These are phyloP conservation scores for Nephrotoma appendiculata DNA, from an alignment of 2,888 invertebrate species.

Conservation along the genomic window DNA sequence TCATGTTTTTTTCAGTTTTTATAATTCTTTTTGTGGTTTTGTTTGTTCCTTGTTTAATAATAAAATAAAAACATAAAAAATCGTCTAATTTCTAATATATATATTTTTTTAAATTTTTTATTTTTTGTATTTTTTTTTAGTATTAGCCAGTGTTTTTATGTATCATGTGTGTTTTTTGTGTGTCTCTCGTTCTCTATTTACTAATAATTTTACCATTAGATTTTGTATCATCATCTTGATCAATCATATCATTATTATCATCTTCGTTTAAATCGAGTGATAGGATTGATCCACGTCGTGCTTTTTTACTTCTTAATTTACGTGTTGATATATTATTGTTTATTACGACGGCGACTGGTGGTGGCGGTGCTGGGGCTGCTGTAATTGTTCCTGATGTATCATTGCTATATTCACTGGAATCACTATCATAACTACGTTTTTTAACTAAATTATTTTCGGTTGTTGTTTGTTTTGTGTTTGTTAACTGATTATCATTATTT, in stretches of 20 bases:
- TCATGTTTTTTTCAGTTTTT: not conserved
- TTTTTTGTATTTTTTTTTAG: not conserved
- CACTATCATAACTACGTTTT: constrained; percentile 25
- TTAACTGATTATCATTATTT: constrained; percentile 4
- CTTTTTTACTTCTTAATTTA: constrained; percentile 11
- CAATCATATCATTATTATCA: constrained; percentile 17
- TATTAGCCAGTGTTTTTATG: not conserved
- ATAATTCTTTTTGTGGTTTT: not conserved
- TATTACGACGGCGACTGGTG: not conserved
- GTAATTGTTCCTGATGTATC: not conserved
- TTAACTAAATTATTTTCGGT: not conserved
- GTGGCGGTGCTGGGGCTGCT: not conserved
- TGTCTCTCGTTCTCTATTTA: not conserved
- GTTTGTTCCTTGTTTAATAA: not conserved
- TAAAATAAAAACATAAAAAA: not conserved
- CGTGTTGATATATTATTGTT: constrained; percentile 5
- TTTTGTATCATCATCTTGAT: constrained; percentile 11
- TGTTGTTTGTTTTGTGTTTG: not conserved
- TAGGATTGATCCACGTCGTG: constrained; percentile 17
- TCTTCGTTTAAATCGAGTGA: constrained; percentile 19
- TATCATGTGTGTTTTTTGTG: not conserved
- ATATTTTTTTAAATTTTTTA: not conserved
- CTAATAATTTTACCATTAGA: not conserved
- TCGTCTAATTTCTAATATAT: not conserved
- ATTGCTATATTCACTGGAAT: constrained; percentile 14